Percentiles rank a stretch among this genome's conserved stretches.
Evolutionary conservation across 92 coral and sea anemone species (phyloP).

Genomic region (Siderastrea radians): DNA sequence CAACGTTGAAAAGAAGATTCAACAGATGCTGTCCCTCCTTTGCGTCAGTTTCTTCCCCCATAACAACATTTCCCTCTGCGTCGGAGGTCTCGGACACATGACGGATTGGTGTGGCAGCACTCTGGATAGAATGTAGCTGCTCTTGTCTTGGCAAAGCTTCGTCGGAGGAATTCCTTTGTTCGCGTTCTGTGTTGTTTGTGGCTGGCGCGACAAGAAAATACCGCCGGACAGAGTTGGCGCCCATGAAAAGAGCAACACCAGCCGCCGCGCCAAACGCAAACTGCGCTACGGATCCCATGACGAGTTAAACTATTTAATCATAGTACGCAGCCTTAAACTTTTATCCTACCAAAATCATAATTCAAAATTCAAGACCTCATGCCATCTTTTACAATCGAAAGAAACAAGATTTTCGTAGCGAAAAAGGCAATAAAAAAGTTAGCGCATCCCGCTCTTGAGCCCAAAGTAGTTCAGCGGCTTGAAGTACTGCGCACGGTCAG

Average conservation of each 20-base stretch:
- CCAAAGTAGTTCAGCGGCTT: constrained; percentile 54
- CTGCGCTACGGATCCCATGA: constrained; percentile 87
- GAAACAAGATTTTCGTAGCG: background rate
- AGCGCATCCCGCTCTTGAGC: constrained; percentile 4
- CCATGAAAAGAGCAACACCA: constrained; percentile 90
- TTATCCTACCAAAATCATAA: background rate
- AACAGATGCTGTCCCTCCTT: constrained; percentile 84
- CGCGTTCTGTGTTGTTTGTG: constrained; percentile 20
- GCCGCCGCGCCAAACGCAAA: constrained; percentile 93
- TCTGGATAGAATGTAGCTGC: constrained; percentile 78
- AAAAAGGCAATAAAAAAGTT: background rate
- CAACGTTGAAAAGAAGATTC: constrained; percentile 86
- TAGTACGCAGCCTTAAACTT: constrained; percentile 1
- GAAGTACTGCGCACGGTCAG: constrained; percentile 40
- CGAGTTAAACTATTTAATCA: background rate
- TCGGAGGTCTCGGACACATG: constrained; percentile 36
- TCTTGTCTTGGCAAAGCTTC: constrained; percentile 30
- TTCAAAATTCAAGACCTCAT: background rate
- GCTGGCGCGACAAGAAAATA: constrained; percentile 26
- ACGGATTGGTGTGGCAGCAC: constrained; percentile 85
- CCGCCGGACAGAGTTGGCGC: constrained; percentile 73
- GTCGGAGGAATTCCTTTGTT: constrained; percentile 10
- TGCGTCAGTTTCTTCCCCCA: constrained; percentile 29
- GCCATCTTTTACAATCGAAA: background rate
- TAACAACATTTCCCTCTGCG: constrained; percentile 22